phyloP scores from a whole-genome alignment of 2,888 invertebrate genomes.

The Drosophila longiperda region DNA sequence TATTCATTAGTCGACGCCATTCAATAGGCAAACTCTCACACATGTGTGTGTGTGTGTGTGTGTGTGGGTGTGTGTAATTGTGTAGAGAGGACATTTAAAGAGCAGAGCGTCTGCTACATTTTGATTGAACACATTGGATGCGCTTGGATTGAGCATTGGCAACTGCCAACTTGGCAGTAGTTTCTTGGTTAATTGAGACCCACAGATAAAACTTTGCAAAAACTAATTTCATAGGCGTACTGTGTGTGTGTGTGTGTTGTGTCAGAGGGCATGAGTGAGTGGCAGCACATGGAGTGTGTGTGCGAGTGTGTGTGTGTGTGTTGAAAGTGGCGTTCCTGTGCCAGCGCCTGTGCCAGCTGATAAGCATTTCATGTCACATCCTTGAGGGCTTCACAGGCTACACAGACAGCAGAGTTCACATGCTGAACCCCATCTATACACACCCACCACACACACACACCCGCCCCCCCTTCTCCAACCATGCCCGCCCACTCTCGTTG shows the following conservation, averaged over 20 bases:
- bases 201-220: conserved; percentile 76
- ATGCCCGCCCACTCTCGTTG: conserved; percentile 45
- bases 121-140: conserved; percentile 71
- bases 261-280: conserved; percentile 13
- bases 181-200: conserved; percentile 70
- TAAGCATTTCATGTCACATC: conserved; percentile 84
- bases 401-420: conserved; percentile 68
- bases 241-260: conserved; percentile 10
- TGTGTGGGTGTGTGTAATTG: conserved; percentile 1
- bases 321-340: conserved; percentile 49
- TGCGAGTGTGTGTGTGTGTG: conserved; percentile 27
- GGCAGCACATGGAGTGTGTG: conserved; percentile 8
- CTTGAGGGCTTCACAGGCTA: conserved; percentile 63
- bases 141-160: conserved; percentile 43
- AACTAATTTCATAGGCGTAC: conserved; percentile 74
- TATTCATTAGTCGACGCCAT: conserved; percentile 68
- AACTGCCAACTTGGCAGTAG: conserved; percentile 36
- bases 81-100: conserved; percentile 58
- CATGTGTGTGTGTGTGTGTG: conserved; percentile 42
- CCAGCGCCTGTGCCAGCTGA: conserved; percentile 65
- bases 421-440: conserved; percentile 31
- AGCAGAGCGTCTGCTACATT: conserved; percentile 64
- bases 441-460: neutral
- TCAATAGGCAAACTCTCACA: conserved; percentile 41
- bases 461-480: neutral